These are phyloP conservation scores for Omphaloscelis lunosa DNA, from an alignment of 2,888 invertebrate species.

Conservation along the genomic window DNA sequence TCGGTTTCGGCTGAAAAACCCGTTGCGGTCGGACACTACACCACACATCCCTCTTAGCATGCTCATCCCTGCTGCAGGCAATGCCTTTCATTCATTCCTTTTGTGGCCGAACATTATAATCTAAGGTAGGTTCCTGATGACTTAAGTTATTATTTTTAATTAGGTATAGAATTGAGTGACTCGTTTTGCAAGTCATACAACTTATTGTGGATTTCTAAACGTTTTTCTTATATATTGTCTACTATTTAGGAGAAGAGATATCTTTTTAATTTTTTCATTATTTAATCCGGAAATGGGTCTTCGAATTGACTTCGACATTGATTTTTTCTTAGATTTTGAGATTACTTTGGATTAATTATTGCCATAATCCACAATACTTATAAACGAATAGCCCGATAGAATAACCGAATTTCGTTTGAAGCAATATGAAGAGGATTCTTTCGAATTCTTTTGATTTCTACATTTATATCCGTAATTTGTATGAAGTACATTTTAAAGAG, in stretches of 20 bases:
- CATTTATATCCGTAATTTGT: not conserved
- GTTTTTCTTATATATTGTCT: no score
- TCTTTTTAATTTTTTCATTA: not conserved
- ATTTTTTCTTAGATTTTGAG: not conserved
- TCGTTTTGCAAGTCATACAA: not conserved
- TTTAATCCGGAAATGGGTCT: not conserved
- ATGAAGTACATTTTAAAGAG: not conserved
- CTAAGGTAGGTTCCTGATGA: no score
- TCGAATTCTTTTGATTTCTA: not conserved
- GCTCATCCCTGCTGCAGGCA: no score
- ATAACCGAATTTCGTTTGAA: not conserved
- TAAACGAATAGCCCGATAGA: not conserved
- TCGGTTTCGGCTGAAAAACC: no score
- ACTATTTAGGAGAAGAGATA: no score
- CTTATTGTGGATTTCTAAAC: not conserved
- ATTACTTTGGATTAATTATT: no score
- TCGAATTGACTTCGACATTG: not conserved
- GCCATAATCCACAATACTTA: no score
- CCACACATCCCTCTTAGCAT: no score
- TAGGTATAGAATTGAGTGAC: not conserved
- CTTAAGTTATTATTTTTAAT: no score
- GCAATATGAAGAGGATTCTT: not conserved
- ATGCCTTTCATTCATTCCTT: no score
- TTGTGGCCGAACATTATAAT: no score
- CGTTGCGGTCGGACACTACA: no score